Evolutionary conservation across 2,797 vertebrate species (phyloP).

Genomic region (Urophycis tenuis): DNA sequence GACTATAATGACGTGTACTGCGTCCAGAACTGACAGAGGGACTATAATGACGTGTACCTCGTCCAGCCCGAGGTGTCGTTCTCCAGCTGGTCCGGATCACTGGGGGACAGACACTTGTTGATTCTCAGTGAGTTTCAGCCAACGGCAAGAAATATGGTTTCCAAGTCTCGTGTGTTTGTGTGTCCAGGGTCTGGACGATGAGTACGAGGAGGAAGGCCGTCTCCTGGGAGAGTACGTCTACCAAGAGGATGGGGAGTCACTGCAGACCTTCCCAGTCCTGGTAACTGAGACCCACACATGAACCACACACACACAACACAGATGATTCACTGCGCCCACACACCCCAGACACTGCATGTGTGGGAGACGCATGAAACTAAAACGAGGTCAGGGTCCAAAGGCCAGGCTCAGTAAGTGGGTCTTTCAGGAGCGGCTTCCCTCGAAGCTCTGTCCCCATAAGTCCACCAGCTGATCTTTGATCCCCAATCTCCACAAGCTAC

Average conservation of each 20-base stretch:
- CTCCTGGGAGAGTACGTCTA: conserved; percentile 82
- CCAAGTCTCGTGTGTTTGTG: not conserved
- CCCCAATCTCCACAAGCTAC: not conserved
- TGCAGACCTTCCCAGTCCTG: conserved; percentile 81
- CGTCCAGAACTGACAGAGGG: too few species aligned
- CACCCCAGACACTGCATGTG: not conserved
- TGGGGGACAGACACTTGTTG: too few species aligned
- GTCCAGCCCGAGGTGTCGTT: too few species aligned
- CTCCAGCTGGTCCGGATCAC: too few species aligned
- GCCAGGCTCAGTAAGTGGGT: too few species aligned
- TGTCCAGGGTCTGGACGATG: conserved; percentile 82
- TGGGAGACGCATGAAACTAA: not conserved
- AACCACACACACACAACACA: not conserved
- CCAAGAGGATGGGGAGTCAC: conserved; percentile 81
- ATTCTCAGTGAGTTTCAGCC: too few species aligned
- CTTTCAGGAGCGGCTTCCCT: too few species aligned
- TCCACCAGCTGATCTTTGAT: not conserved
- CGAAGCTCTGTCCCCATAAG: too few species aligned
- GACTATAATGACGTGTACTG: too few species aligned
- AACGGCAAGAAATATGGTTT: too few species aligned
- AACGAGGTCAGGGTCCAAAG: not conserved
- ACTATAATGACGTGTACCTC: too few species aligned
- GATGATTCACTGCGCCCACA: not conserved
- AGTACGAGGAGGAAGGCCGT: conserved; percentile 85
- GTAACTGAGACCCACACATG: conserved; percentile 59